Percentiles rank a stretch among this genome's conserved stretches.
These are phyloP conservation scores for Sesamia inferens DNA, from an alignment of 2,888 invertebrate genomes.

Conservation along the genomic window DNA sequence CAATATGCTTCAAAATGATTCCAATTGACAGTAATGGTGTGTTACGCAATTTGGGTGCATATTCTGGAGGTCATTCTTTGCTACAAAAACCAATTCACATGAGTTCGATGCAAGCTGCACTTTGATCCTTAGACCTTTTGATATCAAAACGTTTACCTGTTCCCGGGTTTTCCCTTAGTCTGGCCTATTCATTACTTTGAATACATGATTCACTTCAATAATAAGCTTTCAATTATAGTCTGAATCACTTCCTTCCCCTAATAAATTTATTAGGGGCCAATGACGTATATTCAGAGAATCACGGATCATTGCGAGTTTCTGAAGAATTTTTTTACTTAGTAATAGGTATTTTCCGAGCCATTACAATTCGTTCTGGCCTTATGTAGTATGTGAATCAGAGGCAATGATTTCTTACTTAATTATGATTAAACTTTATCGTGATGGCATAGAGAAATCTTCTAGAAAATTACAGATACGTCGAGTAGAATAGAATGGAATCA, in stretches of 20 bases:
- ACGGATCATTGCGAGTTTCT: slow-evolving; percentile 48
- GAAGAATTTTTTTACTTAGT: slow-evolving; percentile 30
- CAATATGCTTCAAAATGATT: no score
- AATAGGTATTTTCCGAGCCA: slow-evolving; percentile 38
- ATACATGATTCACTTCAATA: slow-evolving; percentile 73
- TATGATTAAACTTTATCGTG: not conserved
- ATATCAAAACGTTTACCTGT: slow-evolving; percentile 51
- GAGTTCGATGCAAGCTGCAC: not conserved
- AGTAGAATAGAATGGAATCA: not conserved
- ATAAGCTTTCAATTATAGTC: slow-evolving; percentile 70
- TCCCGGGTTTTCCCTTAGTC: slow-evolving; percentile 68
- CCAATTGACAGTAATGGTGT: no score
- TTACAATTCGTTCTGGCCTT: slow-evolving; percentile 48
- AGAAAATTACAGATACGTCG: not conserved
- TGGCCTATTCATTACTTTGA: slow-evolving; percentile 65
- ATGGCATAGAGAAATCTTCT: not conserved
- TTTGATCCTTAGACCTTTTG: slow-evolving; percentile 20
- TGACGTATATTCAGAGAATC: slow-evolving; percentile 73
- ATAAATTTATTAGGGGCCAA: slow-evolving; percentile 63
- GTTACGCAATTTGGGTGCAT: no score
- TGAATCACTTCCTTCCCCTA: slow-evolving; percentile 72
- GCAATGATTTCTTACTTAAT: slow-evolving; percentile 1
- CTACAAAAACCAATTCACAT: no score
- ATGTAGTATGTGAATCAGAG: slow-evolving; percentile 44
- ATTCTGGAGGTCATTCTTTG: not conserved